Conservation (phyloP, 2,797 vertebrate species). For the Bucorvus abyssinicus region DNA sequence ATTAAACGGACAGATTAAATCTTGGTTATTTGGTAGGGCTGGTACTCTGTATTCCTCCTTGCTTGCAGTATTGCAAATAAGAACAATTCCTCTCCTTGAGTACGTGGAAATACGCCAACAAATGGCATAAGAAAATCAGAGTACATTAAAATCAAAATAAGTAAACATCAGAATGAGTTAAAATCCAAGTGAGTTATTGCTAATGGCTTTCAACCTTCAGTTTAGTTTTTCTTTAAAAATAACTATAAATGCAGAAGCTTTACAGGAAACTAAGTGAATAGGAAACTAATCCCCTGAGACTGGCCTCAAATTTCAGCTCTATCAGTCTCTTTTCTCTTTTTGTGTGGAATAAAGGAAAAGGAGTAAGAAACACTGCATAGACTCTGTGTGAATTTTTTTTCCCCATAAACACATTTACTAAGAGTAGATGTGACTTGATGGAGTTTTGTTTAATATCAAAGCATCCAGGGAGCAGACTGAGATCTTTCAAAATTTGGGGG, state of each 20-base stretch:
- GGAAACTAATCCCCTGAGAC: constrained; percentile 65
- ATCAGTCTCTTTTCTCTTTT: constrained; percentile 39
- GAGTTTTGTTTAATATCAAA: neutral
- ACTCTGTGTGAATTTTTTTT: neutral
- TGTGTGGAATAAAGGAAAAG: constrained; percentile 57
- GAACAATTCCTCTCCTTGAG: constrained; percentile 21
- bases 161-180: constrained; percentile 66
- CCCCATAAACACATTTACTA: constrained; percentile 4
- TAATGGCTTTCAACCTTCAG: constrained; percentile 43
- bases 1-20: neutral
- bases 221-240: constrained; percentile 64
- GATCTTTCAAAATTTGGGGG: neutral
- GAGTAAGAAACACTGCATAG: neutral
- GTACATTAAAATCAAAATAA: constrained; percentile 73
- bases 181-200: constrained; percentile 52
- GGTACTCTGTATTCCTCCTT: neutral
- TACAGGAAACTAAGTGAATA: constrained; percentile 60
- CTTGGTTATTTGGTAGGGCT: neutral
- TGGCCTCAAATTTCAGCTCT: constrained; percentile 61
- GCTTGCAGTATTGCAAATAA: neutral
- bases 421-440: neutral
- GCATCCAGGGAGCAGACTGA: neutral
- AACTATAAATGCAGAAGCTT: constrained; percentile 46
- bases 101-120: constrained; percentile 35
- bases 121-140: constrained; percentile 64